Evolutionary conservation across 2,888 invertebrate species (phyloP), one percentile per base, ranked within the genome.

Genomic region (Iphiclides podalirius): DNA sequence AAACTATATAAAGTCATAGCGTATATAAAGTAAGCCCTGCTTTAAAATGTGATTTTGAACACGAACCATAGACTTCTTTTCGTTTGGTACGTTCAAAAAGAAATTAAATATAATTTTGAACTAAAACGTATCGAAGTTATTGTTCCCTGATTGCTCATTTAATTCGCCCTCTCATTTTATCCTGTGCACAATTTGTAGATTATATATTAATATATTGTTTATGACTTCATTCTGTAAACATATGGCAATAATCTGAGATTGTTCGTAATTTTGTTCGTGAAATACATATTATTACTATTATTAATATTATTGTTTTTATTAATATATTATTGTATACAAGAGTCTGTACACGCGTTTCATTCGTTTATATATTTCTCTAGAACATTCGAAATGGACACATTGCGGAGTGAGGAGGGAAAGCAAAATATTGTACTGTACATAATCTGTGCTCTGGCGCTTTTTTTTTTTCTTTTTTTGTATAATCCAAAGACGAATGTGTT

Each of bases 401-500:
- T 1, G 16, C 16, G 9, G 14, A 38, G 37, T 11, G 38, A 33
- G 14, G 31, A 14, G 17, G 20, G 33, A 37, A 13, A 39, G 55
- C 40, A 36, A 31, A 20, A 20, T 15, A 15, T 50, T 77, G 75
- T 80, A 71, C 63, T 77, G 75, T 80, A 71, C 63, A 75, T 79
- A 67, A 62, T 61, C 70, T 60, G 72, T 75, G 74, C 75, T 73
- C 69, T 63, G 66, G 61, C 66, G 60, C 20, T 20, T 4, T 20
- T 20, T 4, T 20, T 20, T 31, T 31, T 75, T 72, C 69, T 73
- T 60, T 64, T 75, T 74, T 67, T 38, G 48, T 49, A 23, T 49
- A 71, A 70, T 75, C 87, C 87, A 88, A 87, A 88, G 87, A 87
- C 65, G 70, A 71, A 79, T 85, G 87, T 88, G 87, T 88, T 88